Evolutionary conservation across 2,113 vertebrate genomes (phyloP).

Genomic region (Microcebus griseorufus): DNA sequence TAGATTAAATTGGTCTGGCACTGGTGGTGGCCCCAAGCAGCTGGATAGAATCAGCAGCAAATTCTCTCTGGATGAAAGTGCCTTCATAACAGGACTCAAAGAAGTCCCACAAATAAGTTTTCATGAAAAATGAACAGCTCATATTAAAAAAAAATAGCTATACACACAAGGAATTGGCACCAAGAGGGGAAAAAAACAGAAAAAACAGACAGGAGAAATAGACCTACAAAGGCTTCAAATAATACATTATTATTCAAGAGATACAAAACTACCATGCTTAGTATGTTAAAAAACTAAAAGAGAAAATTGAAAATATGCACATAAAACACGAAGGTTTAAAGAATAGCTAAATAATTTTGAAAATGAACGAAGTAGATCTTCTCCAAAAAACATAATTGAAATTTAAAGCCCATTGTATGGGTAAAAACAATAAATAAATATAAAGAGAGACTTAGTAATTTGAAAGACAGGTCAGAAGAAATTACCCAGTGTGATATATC

Average conservation of each 20-base stretch:
- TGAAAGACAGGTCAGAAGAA: conserved; percentile 1
- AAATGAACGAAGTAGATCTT: conserved; percentile 8
- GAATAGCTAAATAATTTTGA: not conserved
- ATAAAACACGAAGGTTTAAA: not conserved
- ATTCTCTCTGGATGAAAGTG: conserved; percentile 7
- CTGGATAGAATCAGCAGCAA: not conserved
- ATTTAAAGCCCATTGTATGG: not conserved
- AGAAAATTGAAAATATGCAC: not conserved
- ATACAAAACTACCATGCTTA: not conserved
- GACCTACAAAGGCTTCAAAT: not conserved
- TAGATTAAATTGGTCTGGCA: not conserved
- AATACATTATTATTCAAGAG: not conserved
- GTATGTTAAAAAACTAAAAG: conserved; percentile 17
- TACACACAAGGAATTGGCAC: not conserved
- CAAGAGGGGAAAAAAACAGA: not conserved
- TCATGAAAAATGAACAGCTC: not conserved
- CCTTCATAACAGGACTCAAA: not conserved
- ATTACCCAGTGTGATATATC: not conserved
- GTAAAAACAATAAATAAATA: not conserved
- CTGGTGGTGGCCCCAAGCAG: not conserved
- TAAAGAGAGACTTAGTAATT: conserved; percentile 24
- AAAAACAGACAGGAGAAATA: not conserved
- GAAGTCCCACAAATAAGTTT: not conserved
- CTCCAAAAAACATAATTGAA: not conserved
- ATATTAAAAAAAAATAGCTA: not conserved